Evolutionary conservation across 1,140 invertebrate species (phyloP), one percentile per base, ranked within the genome.

Genomic region (Philopotamus ludificatus): DNA sequence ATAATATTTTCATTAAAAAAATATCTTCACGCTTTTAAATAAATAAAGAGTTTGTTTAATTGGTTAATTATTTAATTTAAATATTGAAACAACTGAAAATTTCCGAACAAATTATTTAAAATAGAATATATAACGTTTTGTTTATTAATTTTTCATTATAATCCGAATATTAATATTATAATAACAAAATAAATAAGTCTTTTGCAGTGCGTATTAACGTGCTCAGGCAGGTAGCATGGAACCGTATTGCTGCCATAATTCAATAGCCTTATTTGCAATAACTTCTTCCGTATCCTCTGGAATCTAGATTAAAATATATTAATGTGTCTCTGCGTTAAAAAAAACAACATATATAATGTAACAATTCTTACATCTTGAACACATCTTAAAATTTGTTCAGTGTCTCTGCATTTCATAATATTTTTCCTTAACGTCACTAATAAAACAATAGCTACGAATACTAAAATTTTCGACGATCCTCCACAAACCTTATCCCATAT

Each of bases 401-500:
- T 71, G 67, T 76, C 83, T 23, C 81, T 84, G 66, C 86, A 86
- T 68, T 82, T 83, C 10, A 91, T 72, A 68, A 91, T 77, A 60
- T 83, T 79, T 73, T 86, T 75, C 70, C 86, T 83, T 42, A 91
- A 76, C 42, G 87, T 89, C 12, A 87, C 86, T 15, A 93, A 79
- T 25, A 91, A 77, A 64, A 89, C 86, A 15, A 92, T 81, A 51
- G 87, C 87, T 2, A 92, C 86, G 79, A 87, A 94, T 1, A 89
- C 84, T 63, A 95, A 80, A 69, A 94, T 89, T 77, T 88, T 90
- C 34, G 85, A 87, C 3, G 90, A 91, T 20, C 92, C 92, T 47
- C 90, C 91, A 72, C 89, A 87, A 12, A 95, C 80, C 81, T 93
- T 94, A 73, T 95, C 92, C 89, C 90, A 94, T 63, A 95, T 88